Evolutionary conservation across 2,797 vertebrate genomes (phyloP).

Genomic region (Chaunax sp.): DNA sequence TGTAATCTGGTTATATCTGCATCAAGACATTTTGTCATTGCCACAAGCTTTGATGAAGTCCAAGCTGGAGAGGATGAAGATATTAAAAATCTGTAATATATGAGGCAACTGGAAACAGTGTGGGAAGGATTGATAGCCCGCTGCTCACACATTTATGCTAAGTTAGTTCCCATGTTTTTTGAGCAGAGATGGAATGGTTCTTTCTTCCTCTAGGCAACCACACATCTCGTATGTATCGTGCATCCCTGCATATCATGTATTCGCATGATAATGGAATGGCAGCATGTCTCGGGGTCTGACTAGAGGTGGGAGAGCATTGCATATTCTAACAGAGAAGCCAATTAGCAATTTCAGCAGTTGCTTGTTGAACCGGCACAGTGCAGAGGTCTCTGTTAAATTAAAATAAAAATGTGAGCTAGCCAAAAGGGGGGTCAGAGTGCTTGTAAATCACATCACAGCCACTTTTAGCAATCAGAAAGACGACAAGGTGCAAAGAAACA

Average conservation of each 20-base stretch:
- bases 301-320: constrained; percentile 38
- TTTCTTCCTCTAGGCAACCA: constrained; percentile 50
- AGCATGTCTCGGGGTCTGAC: constrained; percentile 49
- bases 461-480: constrained; percentile 44
- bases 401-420: constrained; percentile 57
- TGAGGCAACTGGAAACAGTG: constrained; percentile 52
- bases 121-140: constrained; percentile 70
- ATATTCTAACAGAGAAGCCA: constrained; percentile 50
- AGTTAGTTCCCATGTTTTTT: constrained; percentile 57
- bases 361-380: constrained; percentile 48
- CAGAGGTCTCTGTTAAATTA: constrained; percentile 60
- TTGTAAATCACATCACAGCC: constrained; percentile 59
- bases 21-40: constrained; percentile 41
- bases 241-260: constrained; percentile 37
- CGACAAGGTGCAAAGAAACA: constrained; percentile 29
- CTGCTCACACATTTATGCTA: constrained; percentile 64
- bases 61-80: constrained; percentile 34
- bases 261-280: constrained; percentile 51
- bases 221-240: constrained; percentile 48
- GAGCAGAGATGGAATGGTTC: constrained; percentile 57
- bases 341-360: constrained; percentile 59
- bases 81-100: constrained; percentile 53
- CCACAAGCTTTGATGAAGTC: constrained; percentile 45
- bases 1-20: constrained; percentile 49
- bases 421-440: constrained; percentile 33